Evolutionary conservation across 2,797 vertebrate species (phyloP), one percentile per base, ranked within the genome.

Genomic region (Benthosema pterotum): DNA sequence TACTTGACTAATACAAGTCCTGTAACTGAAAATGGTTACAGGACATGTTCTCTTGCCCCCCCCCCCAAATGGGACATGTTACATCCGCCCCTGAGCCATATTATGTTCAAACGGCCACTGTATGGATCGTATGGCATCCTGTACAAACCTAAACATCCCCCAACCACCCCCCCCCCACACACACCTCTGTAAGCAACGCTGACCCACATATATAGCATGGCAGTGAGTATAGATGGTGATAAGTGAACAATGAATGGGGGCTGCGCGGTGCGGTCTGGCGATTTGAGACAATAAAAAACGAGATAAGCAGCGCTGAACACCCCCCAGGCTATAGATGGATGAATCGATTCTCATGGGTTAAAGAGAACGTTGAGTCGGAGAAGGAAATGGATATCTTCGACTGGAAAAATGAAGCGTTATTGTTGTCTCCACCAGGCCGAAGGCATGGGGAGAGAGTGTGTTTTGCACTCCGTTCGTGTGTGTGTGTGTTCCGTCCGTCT

Each of bases 91-190:
- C n/a, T n/a, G n/a, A n/a, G n/a, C n/a, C n/a, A 80, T 71, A 78
- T 83, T 78, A 79, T 82, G 32, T 81, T 79, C 60, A 60, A 57
- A 66, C 60, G 65, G 67, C 67, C 62, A 72, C 63, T 68, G 67
- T 77, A 71, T 70, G 74, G 83, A 82, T 84, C 56, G 61, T 75
- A 65, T 81, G 61, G 56, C 57, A 0, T 69, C 63, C 54, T 46
- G 60, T 57, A 56, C 32, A 67, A 47, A 38, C 32, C 22, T 42
- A 43, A 45, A 67, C 63, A 57, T 28, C 60, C 58, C 58, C 7
- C n/a, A n/a, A n/a, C n/a, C n/a, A n/a, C n/a, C n/a, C n/a, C n/a
- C n/a, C n/a, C n/a, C n/a, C n/a, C n/a, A n/a, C n/a, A n/a, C n/a
- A n/a, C n/a, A n/a, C n/a, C n/a, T n/a, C 0, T 51, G 57, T 50